Evolutionary conservation across 2,888 invertebrate species (phyloP), one percentile per base, ranked within the genome.

Genomic region (Machimus atricapillus): DNA sequence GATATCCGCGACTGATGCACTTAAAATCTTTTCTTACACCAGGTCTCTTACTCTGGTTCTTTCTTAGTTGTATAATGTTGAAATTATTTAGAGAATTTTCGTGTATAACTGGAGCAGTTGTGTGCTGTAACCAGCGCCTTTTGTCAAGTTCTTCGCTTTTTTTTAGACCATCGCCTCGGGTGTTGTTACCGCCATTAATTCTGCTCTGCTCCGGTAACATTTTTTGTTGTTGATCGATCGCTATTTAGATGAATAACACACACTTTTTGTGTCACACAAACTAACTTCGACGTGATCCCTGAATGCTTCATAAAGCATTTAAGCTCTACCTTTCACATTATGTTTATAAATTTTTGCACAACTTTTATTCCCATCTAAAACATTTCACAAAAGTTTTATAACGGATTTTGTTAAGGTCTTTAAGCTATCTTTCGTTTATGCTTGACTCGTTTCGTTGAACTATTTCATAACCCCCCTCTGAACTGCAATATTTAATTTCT

Each of bases 131-230:
- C 82, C n/a, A 56, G 46, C 56, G 19, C 52, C 77, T 37, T 77
- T 19, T 76, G 8, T 2, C 34, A 2, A n/a, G 19, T 31, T 74
- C 31, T 19, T 76, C 56, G 52, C 19, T 40, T 56, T 37, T 46
- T 7, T 43, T 82, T 74, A 82, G n/a, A 81, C 52, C 52, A 81
- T 46, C 27, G 34, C 46, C 66, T 79, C 58, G 82, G 82, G 76
- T 86, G 83, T 85, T 87, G 86, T 87, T 87, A 82, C 81, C 86
- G 86, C 83, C 86, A 86, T 83, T 83, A n/a, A 40, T 40, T 40
- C 58, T 87, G 43, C 83, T 76, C 52, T 82, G 83, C 78, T 82
- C 87, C 77, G 86, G 78, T 58, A 87, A 87, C 87, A 87, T 40
- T 46, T 46, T 46, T 12, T 46, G 14, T 77, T 83, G 78, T 86